Base-by-base conservation (phyloP, 2,888 invertebrate species). In the Conops quadrifasciatus region DNA sequence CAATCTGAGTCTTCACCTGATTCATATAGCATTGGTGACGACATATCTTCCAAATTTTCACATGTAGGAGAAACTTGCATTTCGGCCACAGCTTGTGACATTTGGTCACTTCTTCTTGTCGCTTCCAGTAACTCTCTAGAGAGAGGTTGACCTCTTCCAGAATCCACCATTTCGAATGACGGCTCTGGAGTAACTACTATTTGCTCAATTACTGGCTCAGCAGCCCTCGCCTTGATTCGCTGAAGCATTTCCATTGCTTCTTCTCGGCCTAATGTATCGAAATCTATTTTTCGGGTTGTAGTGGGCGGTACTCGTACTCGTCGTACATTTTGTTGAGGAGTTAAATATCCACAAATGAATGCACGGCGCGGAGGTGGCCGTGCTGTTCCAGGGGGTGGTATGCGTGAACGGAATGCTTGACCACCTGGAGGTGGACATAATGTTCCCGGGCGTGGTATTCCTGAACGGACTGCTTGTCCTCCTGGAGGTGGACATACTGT, bases 71-170 rank as follows among this genome's bases (percentile, higher is more conserved):
- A n/a, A 11, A 24, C 13, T n/a, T 3, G 11, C 19, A 4, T 49
- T 16, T 16, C 4, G 16, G 49, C 36, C 49, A 49, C 0, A 49
- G 13, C 49, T 49, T 5, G 49, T 49, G n/a, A n/a, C n/a, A n/a
- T n/a, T n/a, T n/a, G n/a, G 19, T 49, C 13, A 49, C 19, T 5
- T 49, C 9, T 9, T 49, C 65, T 26, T 45, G 65, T 9, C n/a
- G 45, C 19, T 53, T 69, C 69, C 19, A 69, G 59, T 30, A n/a
- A 43, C n/a, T 69, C 69, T 62, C 28, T 36, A 36, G 36, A 36
- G 9, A 36, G 36, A 36, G 49, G 16, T 30, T 24, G 65, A 65
- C 49, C 16, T 3, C 26, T 36, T 36, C 36, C 36, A 36, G 36
- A 36, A 36, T 36, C 36, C 5, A 9, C 9, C 36, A 36, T 19